Percentiles rank a stretch among this genome's conserved stretches.
Conservation (phyloP, 1,140 invertebrate species). For the Zophobas atratus region DNA sequence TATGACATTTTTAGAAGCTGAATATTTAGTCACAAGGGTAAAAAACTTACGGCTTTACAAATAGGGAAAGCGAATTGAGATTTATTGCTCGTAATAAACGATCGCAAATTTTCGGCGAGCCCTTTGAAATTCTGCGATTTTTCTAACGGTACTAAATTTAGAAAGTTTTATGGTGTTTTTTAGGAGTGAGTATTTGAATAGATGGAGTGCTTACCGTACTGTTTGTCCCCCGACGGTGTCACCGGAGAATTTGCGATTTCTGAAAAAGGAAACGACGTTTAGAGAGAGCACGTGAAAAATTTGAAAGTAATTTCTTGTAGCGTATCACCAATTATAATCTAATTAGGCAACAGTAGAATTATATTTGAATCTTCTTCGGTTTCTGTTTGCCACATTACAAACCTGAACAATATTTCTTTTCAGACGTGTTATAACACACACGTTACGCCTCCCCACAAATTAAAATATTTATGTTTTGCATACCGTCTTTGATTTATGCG, state of each 20-base stretch:
- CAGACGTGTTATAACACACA: slow-evolving; percentile 57
- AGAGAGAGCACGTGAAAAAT: slow-evolving; percentile 3
- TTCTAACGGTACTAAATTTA: slow-evolving; percentile 31
- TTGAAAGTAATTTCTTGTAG: slow-evolving; percentile 40
- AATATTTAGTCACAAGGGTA: slow-evolving; percentile 51
- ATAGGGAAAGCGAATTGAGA: slow-evolving; percentile 49
- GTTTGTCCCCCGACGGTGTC: slow-evolving; percentile 54
- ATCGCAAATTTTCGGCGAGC: slow-evolving; percentile 25
- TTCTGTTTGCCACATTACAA: slow-evolving; percentile 48
- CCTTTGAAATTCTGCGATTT: neutral
- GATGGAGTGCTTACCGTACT: slow-evolving; percentile 57
- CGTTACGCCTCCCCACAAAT: slow-evolving; percentile 55
- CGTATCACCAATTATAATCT: slow-evolving; percentile 54
- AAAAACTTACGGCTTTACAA: slow-evolving; percentile 35
- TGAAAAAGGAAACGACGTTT: slow-evolving; percentile 52
- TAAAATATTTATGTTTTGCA: slow-evolving; percentile 52
- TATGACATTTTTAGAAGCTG: slow-evolving; percentile 57
- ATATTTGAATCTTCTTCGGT: slow-evolving; percentile 47
- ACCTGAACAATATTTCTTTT: slow-evolving; percentile 59
- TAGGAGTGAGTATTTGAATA: slow-evolving; percentile 5
- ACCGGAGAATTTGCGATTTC: slow-evolving; percentile 56
- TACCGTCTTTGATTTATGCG: slow-evolving; percentile 47
- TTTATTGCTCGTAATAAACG: slow-evolving; percentile 45
- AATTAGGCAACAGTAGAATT: slow-evolving; percentile 51
- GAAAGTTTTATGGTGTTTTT: slow-evolving; percentile 39